A percentile compares a stretch with the other conserved stretches of the same genome.
Evolutionary conservation across 2,113 vertebrate species (phyloP).

Genomic region (Isurus oxyrinchus): DNA sequence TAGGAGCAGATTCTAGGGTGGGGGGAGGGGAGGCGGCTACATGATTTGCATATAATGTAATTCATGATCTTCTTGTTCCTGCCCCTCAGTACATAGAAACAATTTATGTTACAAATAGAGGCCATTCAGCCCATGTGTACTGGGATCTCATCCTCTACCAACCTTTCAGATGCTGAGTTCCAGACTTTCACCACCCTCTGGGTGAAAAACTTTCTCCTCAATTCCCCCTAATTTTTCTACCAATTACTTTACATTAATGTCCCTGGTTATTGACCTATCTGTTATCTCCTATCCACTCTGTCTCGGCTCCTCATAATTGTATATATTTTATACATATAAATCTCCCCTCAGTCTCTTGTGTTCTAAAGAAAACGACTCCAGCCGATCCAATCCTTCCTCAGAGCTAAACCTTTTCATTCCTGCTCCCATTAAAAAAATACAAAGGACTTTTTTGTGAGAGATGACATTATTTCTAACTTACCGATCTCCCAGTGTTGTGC

Average conservation of each 20-base stretch:
- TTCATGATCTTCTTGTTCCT: not conserved
- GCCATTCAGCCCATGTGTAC: not conserved
- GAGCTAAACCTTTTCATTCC: not conserved
- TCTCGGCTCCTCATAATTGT: not conserved
- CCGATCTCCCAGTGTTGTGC: not conserved
- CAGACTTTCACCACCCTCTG: not conserved
- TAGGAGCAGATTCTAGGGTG: no score
- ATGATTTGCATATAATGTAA: no score
- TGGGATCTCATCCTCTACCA: not conserved
- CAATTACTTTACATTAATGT: not conserved
- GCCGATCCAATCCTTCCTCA: not conserved
- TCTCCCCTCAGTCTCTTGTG: not conserved
- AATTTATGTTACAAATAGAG: not conserved
- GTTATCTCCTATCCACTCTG: not conserved
- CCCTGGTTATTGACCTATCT: not conserved
- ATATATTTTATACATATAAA: not conserved
- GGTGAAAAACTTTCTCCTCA: not conserved
- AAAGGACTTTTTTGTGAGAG: not conserved
- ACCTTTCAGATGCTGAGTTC: not conserved
- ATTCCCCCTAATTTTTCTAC: no score
- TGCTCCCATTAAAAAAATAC: not conserved
- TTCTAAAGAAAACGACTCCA: not conserved
- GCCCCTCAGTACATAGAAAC: not conserved
- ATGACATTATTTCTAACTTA: not conserved
- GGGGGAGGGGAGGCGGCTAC: not conserved